A percentile compares a stretch with the other conserved stretches of the same genome.
These are phyloP conservation scores for Blera fallax DNA, from an alignment of 2,888 invertebrate species.

Conservation along the genomic window DNA sequence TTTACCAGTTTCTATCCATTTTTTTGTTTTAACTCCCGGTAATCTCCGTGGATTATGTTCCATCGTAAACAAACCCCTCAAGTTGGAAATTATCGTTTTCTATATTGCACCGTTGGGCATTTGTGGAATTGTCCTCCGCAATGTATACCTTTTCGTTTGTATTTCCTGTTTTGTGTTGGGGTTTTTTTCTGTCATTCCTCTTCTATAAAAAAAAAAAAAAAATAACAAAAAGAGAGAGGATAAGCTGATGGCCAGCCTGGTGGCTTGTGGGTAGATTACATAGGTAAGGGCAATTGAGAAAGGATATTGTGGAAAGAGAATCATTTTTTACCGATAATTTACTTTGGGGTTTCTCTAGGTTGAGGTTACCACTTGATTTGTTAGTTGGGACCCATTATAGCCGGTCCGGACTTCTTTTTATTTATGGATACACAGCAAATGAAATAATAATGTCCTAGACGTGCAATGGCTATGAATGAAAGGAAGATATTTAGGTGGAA, in stretches of 20 bases:
- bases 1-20: background rate
- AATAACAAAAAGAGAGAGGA: background rate
- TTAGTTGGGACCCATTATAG: constrained; percentile 61
- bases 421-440: constrained; percentile 43
- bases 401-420: constrained; percentile 13
- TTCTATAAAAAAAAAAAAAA: constrained; percentile 18
- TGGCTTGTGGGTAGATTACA: constrained; percentile 51
- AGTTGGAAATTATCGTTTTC: constrained; percentile 72
- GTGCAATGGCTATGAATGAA: constrained; percentile 57
- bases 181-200: constrained; percentile 48
- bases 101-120: constrained; percentile 69
- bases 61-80: constrained; percentile 69
- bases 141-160: constrained; percentile 34
- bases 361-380: constrained; percentile 70
- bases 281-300: constrained; percentile 53
- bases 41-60: constrained; percentile 70
- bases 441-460: constrained; percentile 65
- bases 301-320: constrained; percentile 32
- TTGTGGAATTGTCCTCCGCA: constrained; percentile 56
- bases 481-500: background rate
- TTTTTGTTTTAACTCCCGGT: constrained; percentile 38
- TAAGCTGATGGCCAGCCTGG: constrained; percentile 44
- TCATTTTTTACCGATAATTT: constrained; percentile 69
- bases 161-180: background rate
- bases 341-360: constrained; percentile 61